phyloP scores from a whole-genome alignment of 2,113 vertebrate genomes.

The Rhinolophus sinicus region DNA sequence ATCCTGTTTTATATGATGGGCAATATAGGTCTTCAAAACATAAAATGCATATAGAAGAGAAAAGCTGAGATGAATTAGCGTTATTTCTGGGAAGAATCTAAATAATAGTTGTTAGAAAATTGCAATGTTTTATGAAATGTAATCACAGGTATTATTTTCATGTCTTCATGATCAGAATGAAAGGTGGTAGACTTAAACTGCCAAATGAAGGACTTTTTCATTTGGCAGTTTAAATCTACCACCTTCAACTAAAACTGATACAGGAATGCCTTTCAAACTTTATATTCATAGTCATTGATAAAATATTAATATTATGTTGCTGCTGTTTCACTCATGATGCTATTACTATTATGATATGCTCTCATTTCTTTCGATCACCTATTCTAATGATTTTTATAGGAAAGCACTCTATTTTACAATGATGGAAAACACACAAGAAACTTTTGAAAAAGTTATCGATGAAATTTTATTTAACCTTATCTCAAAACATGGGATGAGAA shows the following conservation, averaged over 20 bases:
- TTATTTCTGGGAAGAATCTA: neutral
- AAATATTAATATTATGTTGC: neutral
- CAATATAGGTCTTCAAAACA: neutral
- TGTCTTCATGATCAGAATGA: neutral
- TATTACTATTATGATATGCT: neutral
- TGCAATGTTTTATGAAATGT: slow-evolving; percentile 3
- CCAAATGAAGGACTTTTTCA: neutral
- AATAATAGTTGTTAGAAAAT: neutral
- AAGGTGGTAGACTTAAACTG: neutral
- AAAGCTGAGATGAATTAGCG: neutral
- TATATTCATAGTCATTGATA: neutral
- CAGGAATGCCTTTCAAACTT: slow-evolving; percentile 18
- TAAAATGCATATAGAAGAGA: neutral
- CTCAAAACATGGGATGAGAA: neutral
- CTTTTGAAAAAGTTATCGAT: slow-evolving; percentile 15
- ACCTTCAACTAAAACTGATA: neutral
- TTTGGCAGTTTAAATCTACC: no score
- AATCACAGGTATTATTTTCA: neutral
- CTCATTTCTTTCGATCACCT: slow-evolving; percentile 51
- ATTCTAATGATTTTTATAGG: neutral
- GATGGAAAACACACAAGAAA: slow-evolving; percentile 2
- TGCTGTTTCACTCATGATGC: neutral
- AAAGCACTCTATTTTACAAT: slow-evolving; percentile 1
- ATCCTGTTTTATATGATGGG: neutral
- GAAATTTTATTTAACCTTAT: slow-evolving; percentile 24